These are phyloP conservation scores for Recurvirostra avosetta DNA, from an alignment of 2,113 vertebrate species.

Conservation along the genomic window DNA sequence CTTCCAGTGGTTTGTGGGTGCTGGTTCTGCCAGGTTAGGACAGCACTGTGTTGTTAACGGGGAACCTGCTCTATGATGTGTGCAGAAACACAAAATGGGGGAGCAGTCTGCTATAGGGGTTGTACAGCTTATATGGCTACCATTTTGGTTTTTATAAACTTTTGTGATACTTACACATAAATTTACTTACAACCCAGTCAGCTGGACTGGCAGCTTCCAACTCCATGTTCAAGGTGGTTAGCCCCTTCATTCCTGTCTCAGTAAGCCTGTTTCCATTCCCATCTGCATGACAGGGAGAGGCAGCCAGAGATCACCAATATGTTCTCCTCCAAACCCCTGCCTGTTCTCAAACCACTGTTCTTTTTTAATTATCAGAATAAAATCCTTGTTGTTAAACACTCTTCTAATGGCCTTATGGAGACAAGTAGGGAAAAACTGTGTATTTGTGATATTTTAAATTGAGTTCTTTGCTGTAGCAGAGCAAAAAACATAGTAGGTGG, in stretches of 20 bases:
- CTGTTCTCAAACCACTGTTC: background rate
- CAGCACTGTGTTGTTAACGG: background rate
- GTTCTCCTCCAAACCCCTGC: background rate
- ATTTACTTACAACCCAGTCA: background rate
- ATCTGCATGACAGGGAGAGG: background rate
- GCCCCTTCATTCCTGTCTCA: background rate
- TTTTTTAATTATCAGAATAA: background rate
- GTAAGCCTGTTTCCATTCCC: background rate
- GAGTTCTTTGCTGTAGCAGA: background rate
- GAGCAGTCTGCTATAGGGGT: fast-evolving
- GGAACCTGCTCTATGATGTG: background rate
- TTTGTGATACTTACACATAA: background rate
- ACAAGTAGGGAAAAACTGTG: background rate
- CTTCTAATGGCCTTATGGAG: background rate
- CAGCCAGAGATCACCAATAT: background rate
- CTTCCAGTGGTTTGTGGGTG: background rate
- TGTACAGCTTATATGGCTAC: background rate
- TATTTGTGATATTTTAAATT: background rate
- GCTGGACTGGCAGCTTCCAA: background rate
- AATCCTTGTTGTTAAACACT: background rate
- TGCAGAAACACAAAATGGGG: background rate
- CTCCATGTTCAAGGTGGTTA: background rate
- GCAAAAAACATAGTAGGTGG: background rate
- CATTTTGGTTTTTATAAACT: background rate
- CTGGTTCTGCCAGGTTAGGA: background rate